A percentile compares a stretch with the other conserved stretches of the same genome.
These are phyloP conservation scores for Craterocephalus amniculus DNA, from an alignment of 2,797 vertebrate species.

Conservation along the genomic window DNA sequence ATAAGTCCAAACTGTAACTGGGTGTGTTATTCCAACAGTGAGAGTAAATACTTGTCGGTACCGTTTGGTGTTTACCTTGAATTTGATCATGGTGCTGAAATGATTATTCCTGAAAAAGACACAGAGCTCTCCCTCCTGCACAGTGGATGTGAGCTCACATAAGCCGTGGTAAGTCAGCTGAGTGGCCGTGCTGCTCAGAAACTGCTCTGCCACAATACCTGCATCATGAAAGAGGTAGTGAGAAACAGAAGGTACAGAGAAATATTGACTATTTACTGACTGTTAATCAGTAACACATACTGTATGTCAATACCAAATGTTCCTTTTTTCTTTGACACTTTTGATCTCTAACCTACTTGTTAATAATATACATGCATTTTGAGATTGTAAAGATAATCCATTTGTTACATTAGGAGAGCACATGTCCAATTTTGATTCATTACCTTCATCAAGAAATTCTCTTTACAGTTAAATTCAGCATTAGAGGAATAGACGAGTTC, in stretches of 20 bases:
- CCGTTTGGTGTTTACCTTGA: slow-evolving; percentile 86
- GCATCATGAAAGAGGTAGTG: neutral
- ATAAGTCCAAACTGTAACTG: neutral
- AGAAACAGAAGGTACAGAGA: neutral
- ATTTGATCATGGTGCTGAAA: slow-evolving; percentile 99
- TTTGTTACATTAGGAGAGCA: too few species aligned
- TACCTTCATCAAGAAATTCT: too few species aligned
- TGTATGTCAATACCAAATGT: neutral
- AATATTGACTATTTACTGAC: neutral
- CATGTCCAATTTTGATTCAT: too few species aligned
- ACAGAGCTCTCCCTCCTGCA: slow-evolving; percentile 97
- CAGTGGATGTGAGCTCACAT: slow-evolving; percentile 95
- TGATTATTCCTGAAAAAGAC: slow-evolving; percentile 99
- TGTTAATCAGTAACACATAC: neutral
- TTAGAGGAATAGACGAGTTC: too few species aligned
- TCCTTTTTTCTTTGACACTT: neutral
- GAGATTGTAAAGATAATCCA: too few species aligned
- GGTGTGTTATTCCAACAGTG: neutral
- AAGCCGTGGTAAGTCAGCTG: slow-evolving; percentile 98
- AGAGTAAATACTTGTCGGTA: neutral
- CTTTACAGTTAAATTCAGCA: too few species aligned
- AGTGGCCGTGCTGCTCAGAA: slow-evolving; percentile 95
- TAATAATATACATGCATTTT: neutral
- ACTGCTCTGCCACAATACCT: slow-evolving; percentile 98
- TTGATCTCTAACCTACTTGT: neutral